Conservation (phyloP, 2,113 vertebrate genomes). For the Talpa occidentalis region DNA sequence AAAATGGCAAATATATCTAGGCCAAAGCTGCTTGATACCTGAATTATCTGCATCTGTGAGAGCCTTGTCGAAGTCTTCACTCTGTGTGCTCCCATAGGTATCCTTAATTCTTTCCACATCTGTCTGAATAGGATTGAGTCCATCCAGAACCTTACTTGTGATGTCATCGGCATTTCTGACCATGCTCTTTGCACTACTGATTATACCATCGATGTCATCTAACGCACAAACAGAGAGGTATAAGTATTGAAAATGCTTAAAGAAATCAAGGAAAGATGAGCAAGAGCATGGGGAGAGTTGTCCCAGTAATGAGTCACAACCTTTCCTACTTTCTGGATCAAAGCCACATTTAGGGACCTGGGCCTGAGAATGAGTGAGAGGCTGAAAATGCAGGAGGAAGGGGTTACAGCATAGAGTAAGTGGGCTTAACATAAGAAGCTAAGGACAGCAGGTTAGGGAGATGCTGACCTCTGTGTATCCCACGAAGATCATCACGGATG, state of each 20-base stretch:
- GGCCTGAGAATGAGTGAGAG: too few relatives aligned
- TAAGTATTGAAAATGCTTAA: not conserved
- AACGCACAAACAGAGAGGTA: conserved; percentile 50
- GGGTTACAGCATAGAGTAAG: too few relatives aligned
- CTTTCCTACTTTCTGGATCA: too few relatives aligned
- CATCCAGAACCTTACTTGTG: conserved; percentile 86
- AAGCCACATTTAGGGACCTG: too few relatives aligned
- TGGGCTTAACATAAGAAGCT: not conserved
- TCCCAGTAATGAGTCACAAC: too few relatives aligned
- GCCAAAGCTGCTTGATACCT: conserved; percentile 71
- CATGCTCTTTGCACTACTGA: conserved; percentile 88
- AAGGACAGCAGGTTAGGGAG: not conserved
- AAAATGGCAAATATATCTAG: not conserved
- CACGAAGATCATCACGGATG: conserved; percentile 82
- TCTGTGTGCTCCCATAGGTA: conserved; percentile 77
- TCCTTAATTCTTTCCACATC: conserved; percentile 89
- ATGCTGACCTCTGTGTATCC: conserved; percentile 89
- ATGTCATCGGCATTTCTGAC: conserved; percentile 86
- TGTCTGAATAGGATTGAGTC: conserved; percentile 87
- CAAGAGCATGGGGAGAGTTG: too few relatives aligned
- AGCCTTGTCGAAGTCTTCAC: conserved; percentile 83
- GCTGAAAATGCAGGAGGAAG: not conserved
- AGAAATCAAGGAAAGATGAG: too few relatives aligned
- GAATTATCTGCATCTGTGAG: conserved; percentile 86
- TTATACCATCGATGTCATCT: conserved; percentile 89